phyloP scores from a whole-genome alignment of 2,888 invertebrate species.

The Chloroclysta siterata region DNA sequence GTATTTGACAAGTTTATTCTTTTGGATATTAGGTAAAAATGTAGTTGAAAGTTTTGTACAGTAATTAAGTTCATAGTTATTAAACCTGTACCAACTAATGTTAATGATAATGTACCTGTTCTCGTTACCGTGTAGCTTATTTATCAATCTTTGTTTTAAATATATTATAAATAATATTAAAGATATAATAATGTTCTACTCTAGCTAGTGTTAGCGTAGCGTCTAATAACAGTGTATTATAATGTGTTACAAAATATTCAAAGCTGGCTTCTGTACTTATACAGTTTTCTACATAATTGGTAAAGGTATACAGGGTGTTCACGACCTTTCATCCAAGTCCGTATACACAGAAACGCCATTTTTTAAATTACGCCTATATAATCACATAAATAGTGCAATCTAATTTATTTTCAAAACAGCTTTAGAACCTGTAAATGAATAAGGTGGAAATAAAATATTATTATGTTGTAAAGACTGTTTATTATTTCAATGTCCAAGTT shows the following conservation, averaged over 20 bases:
- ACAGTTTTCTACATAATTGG: slow-evolving; percentile 18
- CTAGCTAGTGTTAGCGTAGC: slow-evolving; percentile 8
- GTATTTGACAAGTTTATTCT: not conserved
- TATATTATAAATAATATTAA: not conserved
- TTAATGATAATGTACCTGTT: slow-evolving; percentile 43
- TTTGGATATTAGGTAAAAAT: not conserved
- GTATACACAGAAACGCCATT: not conserved
- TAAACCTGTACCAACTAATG: not conserved
- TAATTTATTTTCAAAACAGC: slow-evolving; percentile 24
- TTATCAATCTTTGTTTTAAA: slow-evolving; percentile 38
- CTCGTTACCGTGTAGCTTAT: slow-evolving; percentile 48
- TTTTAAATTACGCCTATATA: slow-evolving; percentile 7
- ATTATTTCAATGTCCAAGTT: not conserved
- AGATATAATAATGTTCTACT: not conserved
- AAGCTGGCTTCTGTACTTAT: slow-evolving; percentile 45
- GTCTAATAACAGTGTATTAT: slow-evolving; percentile 4
- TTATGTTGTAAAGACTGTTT: slow-evolving; percentile 43
- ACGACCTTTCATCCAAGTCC: not conserved
- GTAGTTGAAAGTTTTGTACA: slow-evolving; percentile 15
- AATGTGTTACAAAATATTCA: slow-evolving; percentile 14
- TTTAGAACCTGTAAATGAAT: slow-evolving; percentile 38
- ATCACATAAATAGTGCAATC: slow-evolving; percentile 19
- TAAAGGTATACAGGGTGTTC: slow-evolving; percentile 14
- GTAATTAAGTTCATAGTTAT: slow-evolving; percentile 3
- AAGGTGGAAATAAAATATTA: slow-evolving; percentile 48